Conservation (phyloP, 2,888 invertebrate species). For the Belgica antarctica region DNA sequence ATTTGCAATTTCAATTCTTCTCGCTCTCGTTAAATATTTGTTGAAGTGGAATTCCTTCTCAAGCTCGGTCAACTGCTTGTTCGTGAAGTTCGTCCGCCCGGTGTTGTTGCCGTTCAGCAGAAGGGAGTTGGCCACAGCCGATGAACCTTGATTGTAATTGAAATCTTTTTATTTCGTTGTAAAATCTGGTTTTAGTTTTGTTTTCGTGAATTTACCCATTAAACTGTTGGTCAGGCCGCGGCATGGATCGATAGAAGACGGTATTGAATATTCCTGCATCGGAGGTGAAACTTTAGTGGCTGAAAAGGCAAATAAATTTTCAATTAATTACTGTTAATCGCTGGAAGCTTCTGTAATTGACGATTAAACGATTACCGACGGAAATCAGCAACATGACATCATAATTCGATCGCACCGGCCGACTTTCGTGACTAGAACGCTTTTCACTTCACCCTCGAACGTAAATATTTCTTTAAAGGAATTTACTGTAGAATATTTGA, state of each 20-base stretch:
- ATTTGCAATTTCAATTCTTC: constrained; percentile 96
- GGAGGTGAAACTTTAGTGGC: constrained; percentile 65
- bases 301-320: constrained; percentile 52
- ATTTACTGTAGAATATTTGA: background rate
- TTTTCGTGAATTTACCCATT: constrained; percentile 30
- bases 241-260: constrained; percentile 52
- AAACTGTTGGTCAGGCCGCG: constrained; percentile 52
- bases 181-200: too few species aligned
- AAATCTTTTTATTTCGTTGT: constrained; percentile 19
- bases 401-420: background rate
- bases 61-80: constrained; percentile 97
- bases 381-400: constrained; percentile 2
- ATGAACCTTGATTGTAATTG: constrained; percentile 25
- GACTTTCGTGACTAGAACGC: constrained; percentile 7
- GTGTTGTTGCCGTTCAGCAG: constrained; percentile 68
- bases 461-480: background rate
- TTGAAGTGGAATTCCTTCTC: constrained; percentile 99
- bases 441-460: constrained; percentile 7
- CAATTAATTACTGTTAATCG: constrained; percentile 7
- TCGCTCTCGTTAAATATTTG: constrained; percentile 94
- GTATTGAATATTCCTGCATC: constrained; percentile 58
- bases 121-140: constrained; percentile 28
- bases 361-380: constrained; percentile 6
- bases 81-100: constrained; percentile 97
- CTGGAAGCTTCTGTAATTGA: background rate